These are phyloP conservation scores for Bufo gargarizans DNA, from an alignment of 2,113 vertebrate species.

Conservation along the genomic window DNA sequence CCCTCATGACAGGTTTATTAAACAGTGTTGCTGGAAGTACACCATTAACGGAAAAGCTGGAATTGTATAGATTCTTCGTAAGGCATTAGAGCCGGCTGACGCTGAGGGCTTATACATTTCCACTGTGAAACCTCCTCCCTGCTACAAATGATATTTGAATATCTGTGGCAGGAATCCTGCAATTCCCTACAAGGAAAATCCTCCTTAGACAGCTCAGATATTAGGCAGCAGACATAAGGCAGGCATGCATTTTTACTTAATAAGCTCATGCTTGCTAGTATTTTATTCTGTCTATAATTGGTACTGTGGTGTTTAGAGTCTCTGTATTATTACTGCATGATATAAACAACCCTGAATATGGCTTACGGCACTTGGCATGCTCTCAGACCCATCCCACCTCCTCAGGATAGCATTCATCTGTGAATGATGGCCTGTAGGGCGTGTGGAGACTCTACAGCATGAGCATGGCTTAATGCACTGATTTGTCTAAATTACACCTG, in stretches of 20 bases:
- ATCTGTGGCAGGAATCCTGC: conserved; percentile 65
- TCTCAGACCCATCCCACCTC: not conserved
- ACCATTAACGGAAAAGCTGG: conserved; percentile 63
- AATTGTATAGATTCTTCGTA: conserved; percentile 68
- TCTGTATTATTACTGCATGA: conserved; percentile 5
- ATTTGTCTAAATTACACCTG: not conserved
- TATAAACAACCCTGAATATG: conserved; percentile 12
- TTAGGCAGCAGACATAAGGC: conserved; percentile 20
- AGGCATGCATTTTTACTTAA: conserved; percentile 43
- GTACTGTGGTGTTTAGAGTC: conserved; percentile 9
- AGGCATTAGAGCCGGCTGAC: conserved; percentile 60
- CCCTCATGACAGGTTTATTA: conserved; percentile 58
- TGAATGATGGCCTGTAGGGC: not conserved
- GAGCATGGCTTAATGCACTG: not conserved
- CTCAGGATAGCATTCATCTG: not conserved
- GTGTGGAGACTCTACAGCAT: not conserved
- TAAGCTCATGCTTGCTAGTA: conserved; percentile 37
- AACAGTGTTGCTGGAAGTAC: conserved; percentile 41
- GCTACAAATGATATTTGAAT: conserved; percentile 52
- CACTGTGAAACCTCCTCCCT: conserved; percentile 33
- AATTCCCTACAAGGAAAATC: conserved; percentile 64
- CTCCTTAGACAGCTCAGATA: conserved; percentile 42
- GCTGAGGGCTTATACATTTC: conserved; percentile 59
- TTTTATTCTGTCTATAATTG: conserved; percentile 45
- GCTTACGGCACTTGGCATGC: not conserved